Base-by-base conservation (phyloP, 1,140 invertebrate species). In the Drosophila watanabei region DNA sequence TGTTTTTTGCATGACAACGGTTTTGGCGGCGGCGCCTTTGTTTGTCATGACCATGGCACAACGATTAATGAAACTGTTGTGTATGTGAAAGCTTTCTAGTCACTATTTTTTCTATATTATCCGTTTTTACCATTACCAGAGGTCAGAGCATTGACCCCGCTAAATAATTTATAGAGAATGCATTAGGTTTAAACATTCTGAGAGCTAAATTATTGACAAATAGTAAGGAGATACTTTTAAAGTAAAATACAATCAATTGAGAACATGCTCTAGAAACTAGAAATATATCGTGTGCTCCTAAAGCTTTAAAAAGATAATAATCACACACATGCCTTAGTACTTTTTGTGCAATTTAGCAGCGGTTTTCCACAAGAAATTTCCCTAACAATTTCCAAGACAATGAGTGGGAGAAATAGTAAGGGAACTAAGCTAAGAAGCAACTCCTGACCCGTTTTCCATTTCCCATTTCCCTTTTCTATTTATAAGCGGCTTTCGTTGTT, bases 401-500 rank as follows among this genome's bases (percentile, higher is more conserved):
- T 75, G 56, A 33, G 20, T 73, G 54, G 71, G 43, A 45, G 64
- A 68, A 60, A 62, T 52, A 43, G 45, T 13, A 49, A 56, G 16
- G 46, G 4, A 33, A 7, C 48, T 28, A 35, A 5, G 20, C 54
- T 57, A 71, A 75, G 48, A 62, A 82, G 52, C 57, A 56, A 89
- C 80, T 89, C 72, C 84, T 88, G 84, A 88, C 84, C 84, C 54
- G 72, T 78, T 88, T 87, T 73, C 68, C 70, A 37, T 30, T 71
- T 54, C 51, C 33, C 39, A 30, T 60, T 65, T 46, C 65, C 62
- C 45, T 52, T 61, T 51, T 73, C 73, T 86, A 79, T 80, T 77
- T 84, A 70, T 88, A 87, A 88, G 85, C 77, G 48, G 66, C 68
- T 89, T 85, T 63, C 16, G 41, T 63, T 64, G 45, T 41, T 65